Evolutionary conservation across 2,113 vertebrate species (phyloP).

Genomic region (Protomyctophum bolini): DNA sequence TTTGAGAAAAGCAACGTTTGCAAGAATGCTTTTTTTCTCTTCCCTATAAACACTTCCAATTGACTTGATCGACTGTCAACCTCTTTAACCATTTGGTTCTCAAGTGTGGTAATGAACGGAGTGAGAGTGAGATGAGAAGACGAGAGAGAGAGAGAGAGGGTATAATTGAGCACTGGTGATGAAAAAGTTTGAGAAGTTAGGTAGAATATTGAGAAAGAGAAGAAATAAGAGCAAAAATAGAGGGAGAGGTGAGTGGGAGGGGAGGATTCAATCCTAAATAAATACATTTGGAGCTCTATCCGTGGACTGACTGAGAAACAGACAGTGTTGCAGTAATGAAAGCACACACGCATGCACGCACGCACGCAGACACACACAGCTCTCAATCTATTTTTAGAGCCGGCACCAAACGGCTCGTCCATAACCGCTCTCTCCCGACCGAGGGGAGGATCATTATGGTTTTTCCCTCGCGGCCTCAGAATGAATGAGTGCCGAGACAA

Average conservation of each 20-base stretch:
- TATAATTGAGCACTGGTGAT: background rate
- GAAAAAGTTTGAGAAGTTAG: no score
- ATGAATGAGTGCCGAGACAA: conserved; percentile 55
- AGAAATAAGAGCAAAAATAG: background rate
- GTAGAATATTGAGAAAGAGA: no score
- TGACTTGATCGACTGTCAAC: conserved; percentile 31
- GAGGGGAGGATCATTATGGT: conserved; percentile 63
- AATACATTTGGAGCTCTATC: conserved; percentile 44
- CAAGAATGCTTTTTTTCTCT: conserved; percentile 15
- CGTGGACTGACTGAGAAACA: conserved; percentile 12
- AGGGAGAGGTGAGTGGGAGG: conserved; percentile 21
- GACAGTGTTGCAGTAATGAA: conserved; percentile 41
- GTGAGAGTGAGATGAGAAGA: background rate
- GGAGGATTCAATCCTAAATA: conserved; percentile 54
- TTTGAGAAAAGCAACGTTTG: conserved; percentile 35
- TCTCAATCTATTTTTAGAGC: conserved; percentile 67
- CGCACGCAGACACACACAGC: conserved; percentile 12
- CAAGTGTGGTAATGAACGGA: background rate
- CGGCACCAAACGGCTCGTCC: conserved; percentile 44
- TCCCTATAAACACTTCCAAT: background rate
- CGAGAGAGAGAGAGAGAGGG: conserved; percentile 3
- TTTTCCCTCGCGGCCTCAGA: conserved; percentile 57
- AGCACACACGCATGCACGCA: background rate
- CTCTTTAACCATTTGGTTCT: conserved; percentile 34
- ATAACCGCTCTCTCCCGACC: conserved; percentile 27